Base-by-base conservation (phyloP, 2,888 invertebrate genomes). In the Ormyrus rosae region DNA sequence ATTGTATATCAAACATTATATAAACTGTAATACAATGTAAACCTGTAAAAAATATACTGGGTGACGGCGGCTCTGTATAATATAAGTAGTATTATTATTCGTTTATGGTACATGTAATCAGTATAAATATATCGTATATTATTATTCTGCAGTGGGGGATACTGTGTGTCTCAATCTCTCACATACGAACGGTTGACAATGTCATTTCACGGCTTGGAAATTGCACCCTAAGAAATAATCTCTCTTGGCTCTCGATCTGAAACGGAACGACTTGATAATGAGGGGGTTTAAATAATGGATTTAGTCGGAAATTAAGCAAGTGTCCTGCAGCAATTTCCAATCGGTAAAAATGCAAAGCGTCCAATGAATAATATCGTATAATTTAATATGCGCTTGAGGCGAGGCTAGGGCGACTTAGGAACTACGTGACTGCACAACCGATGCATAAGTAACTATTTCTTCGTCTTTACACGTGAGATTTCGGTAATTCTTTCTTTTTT, bases 31-130 rank as follows among this genome's bases (percentile, higher is more conserved):
- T 90, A 90, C 89, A 90, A 90, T 90, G 90, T 90, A 90, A 90
- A 90, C 90, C 90, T 90, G 90, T 90, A 90, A 90, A 90, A 90
- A 90, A 90, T 90, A 90, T 90, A 90, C 89, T 90, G 90, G 89
- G 89, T 90, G 90, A 88, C 89, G 89, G 88, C 88, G 89, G 90
- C 90, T 90, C 90, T 90, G 89, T 90, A 89, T 90, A 89, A 89
- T 90, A 89, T 90, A 89, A 89, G 88, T 90, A 89, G 88, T 90
- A 90, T 89, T 88, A 88, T 90, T 88, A 89, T 89, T 78, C 86
- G 86, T 88, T 86, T 89, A 89, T 89, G 87, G 87, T 89, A 89
- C 88, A 88, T 84, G 87, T 88, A 88, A 88, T 87, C 86, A 89
- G 88, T 90, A 90, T 90, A 90, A 90, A 90, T 90, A 90, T 90